Percentiles rank a stretch among this genome's conserved stretches.
Evolutionary conservation across 2,113 vertebrate species (phyloP).

Genomic region (Nothoprocta pentlandii): DNA sequence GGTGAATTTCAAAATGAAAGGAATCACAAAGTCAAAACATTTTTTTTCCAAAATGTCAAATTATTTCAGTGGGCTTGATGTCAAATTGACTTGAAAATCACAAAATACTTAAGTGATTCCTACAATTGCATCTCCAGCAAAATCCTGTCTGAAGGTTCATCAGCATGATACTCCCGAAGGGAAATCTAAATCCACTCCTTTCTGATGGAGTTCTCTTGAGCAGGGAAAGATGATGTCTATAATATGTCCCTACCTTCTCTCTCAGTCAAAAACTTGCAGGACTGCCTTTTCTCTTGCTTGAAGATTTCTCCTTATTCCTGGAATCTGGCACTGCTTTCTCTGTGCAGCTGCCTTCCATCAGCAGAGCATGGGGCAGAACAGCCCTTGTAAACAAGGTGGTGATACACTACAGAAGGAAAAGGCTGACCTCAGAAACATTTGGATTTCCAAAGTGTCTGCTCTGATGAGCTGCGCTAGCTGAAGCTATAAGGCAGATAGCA

Average conservation of each 20-base stretch:
- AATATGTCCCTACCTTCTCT: background rate
- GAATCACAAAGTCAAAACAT: background rate
- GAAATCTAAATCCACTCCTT: background rate
- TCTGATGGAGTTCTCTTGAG: background rate
- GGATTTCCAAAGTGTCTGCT: background rate
- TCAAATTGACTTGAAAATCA: background rate
- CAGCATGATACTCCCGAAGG: background rate
- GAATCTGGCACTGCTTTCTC: slow-evolving; percentile 8
- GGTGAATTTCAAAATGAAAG: background rate
- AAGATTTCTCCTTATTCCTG: background rate
- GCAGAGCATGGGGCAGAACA: background rate
- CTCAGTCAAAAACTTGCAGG: background rate
- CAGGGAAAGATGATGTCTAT: background rate
- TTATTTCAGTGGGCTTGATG: background rate
- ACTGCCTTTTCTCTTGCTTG: background rate
- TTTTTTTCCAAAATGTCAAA: background rate
- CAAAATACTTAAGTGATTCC: background rate
- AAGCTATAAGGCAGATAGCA: background rate
- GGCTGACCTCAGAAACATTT: slow-evolving; percentile 35
- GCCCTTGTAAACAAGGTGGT: slow-evolving; percentile 33
- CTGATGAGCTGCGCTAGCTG: background rate
- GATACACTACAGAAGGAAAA: slow-evolving; percentile 18
- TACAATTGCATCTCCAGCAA: background rate
- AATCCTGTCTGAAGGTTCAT: background rate
- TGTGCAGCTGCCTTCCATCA: slow-evolving; percentile 29